Evolutionary conservation across 2,797 vertebrate genomes (phyloP).

Genomic region (Cyclura pinguis): DNA sequence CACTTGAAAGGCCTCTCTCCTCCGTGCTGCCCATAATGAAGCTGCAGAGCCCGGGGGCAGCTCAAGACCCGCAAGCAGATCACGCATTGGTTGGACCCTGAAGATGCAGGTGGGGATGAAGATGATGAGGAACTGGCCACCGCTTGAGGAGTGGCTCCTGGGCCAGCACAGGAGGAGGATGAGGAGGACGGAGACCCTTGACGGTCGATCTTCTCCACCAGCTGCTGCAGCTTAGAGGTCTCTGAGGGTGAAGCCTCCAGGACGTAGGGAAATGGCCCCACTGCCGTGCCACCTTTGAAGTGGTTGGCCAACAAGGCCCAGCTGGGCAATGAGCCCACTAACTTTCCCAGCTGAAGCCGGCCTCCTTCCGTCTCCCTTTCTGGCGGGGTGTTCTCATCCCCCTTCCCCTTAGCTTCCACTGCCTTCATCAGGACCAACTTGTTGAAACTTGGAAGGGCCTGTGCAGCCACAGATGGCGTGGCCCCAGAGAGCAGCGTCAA

Average conservation of each 20-base stretch:
- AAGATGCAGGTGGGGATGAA: conserved; percentile 72
- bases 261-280: conserved; percentile 75
- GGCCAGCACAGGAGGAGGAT: conserved; percentile 40
- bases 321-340: conserved; percentile 76
- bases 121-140: conserved; percentile 65
- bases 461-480: conserved; percentile 45
- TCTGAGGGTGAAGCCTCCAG: conserved; percentile 87
- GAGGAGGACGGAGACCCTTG: conserved; percentile 65
- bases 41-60: conserved; percentile 89
- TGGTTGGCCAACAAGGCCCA: conserved; percentile 79
- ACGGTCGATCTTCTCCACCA: conserved; percentile 92
- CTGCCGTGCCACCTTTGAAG: conserved; percentile 73
- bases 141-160: conserved; percentile 32
- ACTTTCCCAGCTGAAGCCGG: conserved; percentile 77
- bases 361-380: conserved; percentile 68
- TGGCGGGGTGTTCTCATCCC: conserved; percentile 81
- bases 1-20: conserved; percentile 93
- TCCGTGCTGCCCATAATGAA: conserved; percentile 92
- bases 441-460: conserved; percentile 73
- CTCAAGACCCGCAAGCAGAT: conserved; percentile 90
- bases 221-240: conserved; percentile 91
- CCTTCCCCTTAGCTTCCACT: conserved; percentile 75
- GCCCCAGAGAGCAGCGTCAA: conserved; percentile 70
- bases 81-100: conserved; percentile 88
- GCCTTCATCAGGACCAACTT: conserved; percentile 80